Evolutionary conservation across 2,113 vertebrate genomes (phyloP).

Genomic region (Synodontis membranacea): DNA sequence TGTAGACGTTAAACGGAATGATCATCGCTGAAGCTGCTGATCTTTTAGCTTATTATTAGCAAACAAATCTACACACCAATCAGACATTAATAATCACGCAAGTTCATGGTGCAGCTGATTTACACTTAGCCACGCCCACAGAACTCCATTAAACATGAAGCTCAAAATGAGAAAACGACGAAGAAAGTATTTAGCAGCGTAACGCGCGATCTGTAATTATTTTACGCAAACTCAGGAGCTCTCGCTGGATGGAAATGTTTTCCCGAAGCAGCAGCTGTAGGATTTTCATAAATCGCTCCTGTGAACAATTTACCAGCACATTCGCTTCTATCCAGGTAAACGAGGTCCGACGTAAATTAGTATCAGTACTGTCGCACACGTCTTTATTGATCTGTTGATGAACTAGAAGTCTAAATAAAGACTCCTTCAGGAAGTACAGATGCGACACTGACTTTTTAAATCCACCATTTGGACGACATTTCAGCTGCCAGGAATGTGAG

Average conservation of each 20-base stretch:
- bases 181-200: neutral
- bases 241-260: neutral
- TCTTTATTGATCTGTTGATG: neutral
- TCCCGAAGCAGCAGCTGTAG: neutral
- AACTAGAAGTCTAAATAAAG: neutral
- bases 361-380: neutral
- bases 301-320: neutral
- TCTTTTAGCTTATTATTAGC: neutral
- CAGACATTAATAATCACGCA: no score
- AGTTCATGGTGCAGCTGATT: neutral
- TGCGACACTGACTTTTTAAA: neutral
- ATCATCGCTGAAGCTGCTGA: neutral
- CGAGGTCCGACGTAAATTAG: neutral
- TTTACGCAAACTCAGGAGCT: no score
- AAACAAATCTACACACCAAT: no score
- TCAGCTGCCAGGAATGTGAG: slow-evolving; percentile 44
- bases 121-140: neutral
- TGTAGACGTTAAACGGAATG: neutral
- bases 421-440: neutral
- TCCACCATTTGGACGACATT: neutral
- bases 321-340: neutral
- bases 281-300: neutral
- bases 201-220: no score
- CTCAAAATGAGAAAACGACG: neutral
- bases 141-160: neutral